A percentile compares a stretch with the other conserved stretches of the same genome.
These are phyloP conservation scores for Criorhina ranunculi DNA, from an alignment of 2,888 invertebrate species.

Conservation along the genomic window DNA sequence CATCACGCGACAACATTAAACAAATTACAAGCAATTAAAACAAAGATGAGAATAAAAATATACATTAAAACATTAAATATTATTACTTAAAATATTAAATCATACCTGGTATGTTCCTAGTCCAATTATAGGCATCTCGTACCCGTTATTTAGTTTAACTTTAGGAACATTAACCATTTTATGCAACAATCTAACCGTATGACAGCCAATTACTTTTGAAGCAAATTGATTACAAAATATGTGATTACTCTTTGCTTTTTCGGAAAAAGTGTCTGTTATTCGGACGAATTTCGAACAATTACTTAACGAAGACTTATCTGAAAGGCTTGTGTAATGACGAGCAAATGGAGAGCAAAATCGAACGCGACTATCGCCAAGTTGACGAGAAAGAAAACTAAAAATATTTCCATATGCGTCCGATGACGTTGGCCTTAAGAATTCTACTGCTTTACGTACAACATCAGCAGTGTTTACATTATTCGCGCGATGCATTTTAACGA, in stretches of 20 bases:
- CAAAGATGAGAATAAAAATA: background rate
- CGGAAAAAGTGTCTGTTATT: background rate
- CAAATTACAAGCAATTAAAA: background rate
- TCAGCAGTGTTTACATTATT: slow-evolving; percentile 44
- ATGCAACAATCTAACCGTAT: slow-evolving; percentile 35
- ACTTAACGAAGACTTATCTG: slow-evolving; percentile 65
- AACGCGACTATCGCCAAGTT: slow-evolving; percentile 69
- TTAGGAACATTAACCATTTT: slow-evolving; percentile 84
- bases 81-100: no score
- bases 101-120: slow-evolving; percentile 90
- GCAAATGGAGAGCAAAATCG: slow-evolving; percentile 65
- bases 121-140: slow-evolving; percentile 87
- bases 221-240: background rate
- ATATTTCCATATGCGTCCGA: slow-evolving; percentile 57
- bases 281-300: background rate
- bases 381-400: slow-evolving; percentile 67
- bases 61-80: background rate
- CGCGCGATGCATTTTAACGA: background rate
- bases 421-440: slow-evolving; percentile 25
- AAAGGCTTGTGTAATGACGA: slow-evolving; percentile 70
- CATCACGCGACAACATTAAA: background rate
- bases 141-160: slow-evolving; percentile 86
- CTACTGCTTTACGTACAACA: slow-evolving; percentile 4
- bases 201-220: slow-evolving; percentile 5
- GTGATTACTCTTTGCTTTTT: background rate